A percentile compares a stretch with the other conserved stretches of the same genome.
phyloP scores from a whole-genome alignment of 2,113 vertebrate species.

The Rhinolophus ferrumequinum region DNA sequence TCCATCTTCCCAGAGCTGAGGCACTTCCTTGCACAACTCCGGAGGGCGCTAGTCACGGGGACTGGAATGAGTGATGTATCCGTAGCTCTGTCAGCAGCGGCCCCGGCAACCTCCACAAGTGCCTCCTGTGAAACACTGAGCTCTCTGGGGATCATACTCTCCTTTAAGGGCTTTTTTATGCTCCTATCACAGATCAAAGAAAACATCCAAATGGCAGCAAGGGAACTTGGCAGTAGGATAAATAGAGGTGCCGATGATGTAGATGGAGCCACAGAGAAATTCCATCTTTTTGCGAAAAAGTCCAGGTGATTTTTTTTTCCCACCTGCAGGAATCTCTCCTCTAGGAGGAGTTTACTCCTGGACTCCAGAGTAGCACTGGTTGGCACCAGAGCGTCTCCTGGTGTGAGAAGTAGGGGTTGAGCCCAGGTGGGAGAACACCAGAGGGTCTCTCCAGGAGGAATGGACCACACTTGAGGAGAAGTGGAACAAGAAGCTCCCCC shows the following conservation, averaged over 20 bases:
- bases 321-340: background rate
- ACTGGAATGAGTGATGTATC: background rate
- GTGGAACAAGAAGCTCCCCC: background rate
- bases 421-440: background rate
- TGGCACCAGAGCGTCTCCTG: background rate
- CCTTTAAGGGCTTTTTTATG: background rate
- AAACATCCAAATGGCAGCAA: background rate
- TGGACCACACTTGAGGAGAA: background rate
- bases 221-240: background rate
- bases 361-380: background rate
- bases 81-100: background rate
- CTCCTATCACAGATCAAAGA: background rate
- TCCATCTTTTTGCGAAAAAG: background rate
- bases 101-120: background rate
- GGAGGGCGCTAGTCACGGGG: background rate
- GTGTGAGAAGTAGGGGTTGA: background rate
- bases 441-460: background rate
- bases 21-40: background rate
- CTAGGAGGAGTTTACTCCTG: background rate
- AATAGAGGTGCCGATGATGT: background rate
- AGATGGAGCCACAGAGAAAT: background rate
- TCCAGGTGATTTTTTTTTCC: background rate
- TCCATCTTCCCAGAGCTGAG: background rate
- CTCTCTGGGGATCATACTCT: background rate
- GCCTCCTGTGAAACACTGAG: background rate